A percentile compares a stretch with the other conserved stretches of the same genome.
These are phyloP conservation scores for Ailurus styani DNA, from an alignment of 2,113 vertebrate species.

Conservation along the genomic window DNA sequence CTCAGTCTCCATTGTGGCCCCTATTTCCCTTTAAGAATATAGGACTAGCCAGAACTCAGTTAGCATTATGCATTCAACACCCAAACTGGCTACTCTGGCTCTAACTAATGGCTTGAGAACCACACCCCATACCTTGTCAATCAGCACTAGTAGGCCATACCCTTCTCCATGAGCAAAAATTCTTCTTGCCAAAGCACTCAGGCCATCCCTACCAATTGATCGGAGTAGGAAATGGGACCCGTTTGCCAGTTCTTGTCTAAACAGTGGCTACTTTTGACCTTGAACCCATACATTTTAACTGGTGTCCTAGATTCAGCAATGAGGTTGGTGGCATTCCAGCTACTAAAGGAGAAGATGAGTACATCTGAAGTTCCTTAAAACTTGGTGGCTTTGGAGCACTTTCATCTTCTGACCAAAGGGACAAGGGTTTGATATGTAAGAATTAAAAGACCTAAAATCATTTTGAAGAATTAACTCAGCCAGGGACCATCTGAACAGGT, in stretches of 20 bases:
- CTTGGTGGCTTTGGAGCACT: neutral
- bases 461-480: constrained; percentile 6
- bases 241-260: neutral
- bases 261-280: neutral
- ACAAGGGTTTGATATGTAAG: neutral
- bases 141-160: neutral
- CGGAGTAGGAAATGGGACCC: neutral
- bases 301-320: neutral
- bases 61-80: neutral
- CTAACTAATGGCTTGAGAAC: neutral
- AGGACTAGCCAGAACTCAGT: neutral
- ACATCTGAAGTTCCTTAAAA: neutral
- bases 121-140: neutral
- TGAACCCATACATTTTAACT: neutral
- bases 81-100: neutral
- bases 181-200: neutral
- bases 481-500: neutral
- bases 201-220: neutral
- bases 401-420: constrained; percentile 23
- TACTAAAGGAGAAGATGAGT: neutral
- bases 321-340: neutral
- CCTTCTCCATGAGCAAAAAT: neutral
- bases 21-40: neutral
- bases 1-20: neutral
- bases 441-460: neutral